Conservation (phyloP, 1,140 invertebrate species). For the Philaenus spumarius region DNA sequence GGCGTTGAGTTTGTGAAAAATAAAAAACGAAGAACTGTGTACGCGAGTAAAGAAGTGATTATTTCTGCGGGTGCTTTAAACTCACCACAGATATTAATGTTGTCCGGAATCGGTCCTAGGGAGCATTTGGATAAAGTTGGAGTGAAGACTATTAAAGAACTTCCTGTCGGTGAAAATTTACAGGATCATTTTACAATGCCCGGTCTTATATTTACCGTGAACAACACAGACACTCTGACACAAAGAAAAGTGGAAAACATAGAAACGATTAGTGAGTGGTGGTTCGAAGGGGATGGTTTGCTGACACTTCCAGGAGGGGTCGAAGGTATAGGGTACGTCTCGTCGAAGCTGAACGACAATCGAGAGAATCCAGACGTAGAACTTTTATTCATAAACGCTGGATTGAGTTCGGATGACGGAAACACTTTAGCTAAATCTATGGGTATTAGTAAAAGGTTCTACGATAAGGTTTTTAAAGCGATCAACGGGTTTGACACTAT, state of each 20-base stretch:
- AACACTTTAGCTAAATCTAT: conserved; percentile 51
- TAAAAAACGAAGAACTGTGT: conserved; percentile 39
- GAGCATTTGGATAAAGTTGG: conserved; percentile 58
- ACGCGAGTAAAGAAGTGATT: conserved; percentile 56
- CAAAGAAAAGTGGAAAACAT: conserved; percentile 17
- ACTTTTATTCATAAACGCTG: conserved; percentile 63
- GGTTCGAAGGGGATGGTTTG: conserved; percentile 40
- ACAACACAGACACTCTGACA: conserved; percentile 43
- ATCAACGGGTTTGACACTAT: conserved; percentile 51
- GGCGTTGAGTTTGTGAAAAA: conserved; percentile 60
- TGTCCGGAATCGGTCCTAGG: conserved; percentile 66
- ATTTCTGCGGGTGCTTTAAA: conserved; percentile 61
- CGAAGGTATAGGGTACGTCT: conserved; percentile 45
- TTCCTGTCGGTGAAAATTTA: conserved; percentile 70
- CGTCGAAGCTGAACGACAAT: conserved; percentile 40
- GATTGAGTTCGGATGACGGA: conserved; percentile 61
- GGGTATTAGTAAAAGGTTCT: conserved; percentile 49
- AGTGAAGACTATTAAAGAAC: conserved; percentile 55
- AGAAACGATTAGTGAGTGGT: conserved; percentile 18
- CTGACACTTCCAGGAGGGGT: conserved; percentile 44
- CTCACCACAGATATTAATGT: conserved; percentile 60
- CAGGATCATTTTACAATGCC: conserved; percentile 60
- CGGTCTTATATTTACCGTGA: conserved; percentile 60
- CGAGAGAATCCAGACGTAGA: conserved; percentile 65
- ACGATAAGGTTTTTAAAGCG: conserved; percentile 38